Conservation (phyloP, 2,888 invertebrate species). For the Lagria hirta region DNA sequence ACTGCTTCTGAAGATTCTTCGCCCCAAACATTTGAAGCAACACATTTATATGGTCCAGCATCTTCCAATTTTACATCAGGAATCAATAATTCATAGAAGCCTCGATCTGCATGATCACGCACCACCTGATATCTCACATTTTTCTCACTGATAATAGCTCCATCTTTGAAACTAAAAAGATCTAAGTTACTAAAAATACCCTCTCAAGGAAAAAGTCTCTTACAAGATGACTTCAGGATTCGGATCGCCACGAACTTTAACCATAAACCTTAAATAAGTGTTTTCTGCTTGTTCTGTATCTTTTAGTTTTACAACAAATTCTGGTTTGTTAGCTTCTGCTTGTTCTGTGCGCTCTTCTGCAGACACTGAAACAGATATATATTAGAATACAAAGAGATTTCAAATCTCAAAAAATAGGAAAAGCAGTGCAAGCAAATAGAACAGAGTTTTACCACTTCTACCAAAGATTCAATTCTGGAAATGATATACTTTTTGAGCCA, state of each 20-base stretch:
- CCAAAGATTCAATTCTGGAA: too few species aligned
- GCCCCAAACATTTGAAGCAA: constrained; percentile 79
- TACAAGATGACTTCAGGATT: constrained; percentile 90
- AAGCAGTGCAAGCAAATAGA: too few species aligned
- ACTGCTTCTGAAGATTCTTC: constrained; percentile 73
- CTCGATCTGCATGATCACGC: constrained; percentile 74
- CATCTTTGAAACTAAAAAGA: constrained; percentile 79
- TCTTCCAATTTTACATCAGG: constrained; percentile 76
- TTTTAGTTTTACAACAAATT: constrained; percentile 81
- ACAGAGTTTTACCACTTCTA: too few species aligned
- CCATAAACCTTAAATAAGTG: constrained; percentile 85
- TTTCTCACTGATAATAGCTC: constrained; percentile 67
- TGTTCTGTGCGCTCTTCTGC: constrained; percentile 70
- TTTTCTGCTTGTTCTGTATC: constrained; percentile 86
- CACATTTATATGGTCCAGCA: constrained; percentile 82
- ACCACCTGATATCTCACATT: constrained; percentile 70
- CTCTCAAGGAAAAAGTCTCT: constrained; percentile 51
- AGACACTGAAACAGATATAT: constrained; percentile 69
- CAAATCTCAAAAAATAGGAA: too few species aligned
- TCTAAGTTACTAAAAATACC: neutral
- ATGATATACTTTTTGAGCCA: too few species aligned
- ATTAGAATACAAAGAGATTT: too few species aligned
- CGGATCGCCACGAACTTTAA: constrained; percentile 84
- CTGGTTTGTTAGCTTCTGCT: constrained; percentile 73
- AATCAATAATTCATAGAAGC: constrained; percentile 87